Evolutionary conservation across 2,113 vertebrate species (phyloP).

Genomic region (Centrocercus urophasianus): DNA sequence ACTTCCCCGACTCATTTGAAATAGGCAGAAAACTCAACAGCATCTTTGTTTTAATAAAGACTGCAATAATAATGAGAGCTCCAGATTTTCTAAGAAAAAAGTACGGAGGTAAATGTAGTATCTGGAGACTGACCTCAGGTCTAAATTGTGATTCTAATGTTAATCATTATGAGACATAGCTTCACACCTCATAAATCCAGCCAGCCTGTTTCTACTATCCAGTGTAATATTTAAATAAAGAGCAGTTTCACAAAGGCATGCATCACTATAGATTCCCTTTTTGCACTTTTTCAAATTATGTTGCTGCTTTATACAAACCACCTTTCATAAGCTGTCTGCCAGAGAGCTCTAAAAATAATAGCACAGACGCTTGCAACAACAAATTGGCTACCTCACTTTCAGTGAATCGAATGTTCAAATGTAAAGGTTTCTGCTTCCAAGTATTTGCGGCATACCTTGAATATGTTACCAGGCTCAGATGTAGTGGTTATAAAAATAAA

Average conservation of each 20-base stretch:
- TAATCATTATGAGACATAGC: conserved; percentile 70
- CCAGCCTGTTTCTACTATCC: conserved; percentile 39
- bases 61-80: not conserved
- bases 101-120: conserved; percentile 30
- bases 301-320: conserved; percentile 69
- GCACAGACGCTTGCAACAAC: conserved; percentile 71
- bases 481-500: conserved; percentile 44
- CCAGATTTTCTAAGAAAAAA: conserved; percentile 39
- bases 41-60: conserved; percentile 12
- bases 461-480: conserved; percentile 53
- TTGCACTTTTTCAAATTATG: conserved; percentile 58
- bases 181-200: conserved; percentile 74
- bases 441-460: conserved; percentile 63
- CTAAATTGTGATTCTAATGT: conserved; percentile 74
- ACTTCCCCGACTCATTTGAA: not conserved
- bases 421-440: conserved; percentile 57
- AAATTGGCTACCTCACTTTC: conserved; percentile 70
- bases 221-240: conserved; percentile 57
- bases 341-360: conserved; percentile 76
- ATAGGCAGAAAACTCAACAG: not conserved
- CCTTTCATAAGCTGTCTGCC: conserved; percentile 70
- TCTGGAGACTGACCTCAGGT: conserved; percentile 70
- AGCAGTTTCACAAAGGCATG: conserved; percentile 70
- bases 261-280: conserved; percentile 66
- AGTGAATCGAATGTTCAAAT: conserved; percentile 60